Conservation (phyloP, 92 coral and sea anemone genomes). For the Epizoanthus scotinus region DNA sequence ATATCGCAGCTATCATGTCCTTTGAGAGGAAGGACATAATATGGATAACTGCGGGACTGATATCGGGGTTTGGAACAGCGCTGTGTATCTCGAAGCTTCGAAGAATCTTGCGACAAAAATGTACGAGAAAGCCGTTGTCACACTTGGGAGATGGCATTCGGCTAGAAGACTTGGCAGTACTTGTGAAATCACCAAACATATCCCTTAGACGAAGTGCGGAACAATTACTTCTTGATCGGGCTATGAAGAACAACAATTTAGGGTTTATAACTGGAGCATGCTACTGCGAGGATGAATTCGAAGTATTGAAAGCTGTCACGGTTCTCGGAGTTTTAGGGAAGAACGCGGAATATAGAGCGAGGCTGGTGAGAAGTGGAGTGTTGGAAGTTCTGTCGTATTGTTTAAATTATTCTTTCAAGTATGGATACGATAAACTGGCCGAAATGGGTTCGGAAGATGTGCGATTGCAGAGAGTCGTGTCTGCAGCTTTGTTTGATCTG, state of each 20-base stretch:
- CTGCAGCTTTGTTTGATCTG: conserved; percentile 82
- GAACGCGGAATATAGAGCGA: conserved; percentile 57
- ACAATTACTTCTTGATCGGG: conserved; percentile 77
- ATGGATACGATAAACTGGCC: conserved; percentile 65
- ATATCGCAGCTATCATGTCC: conserved; percentile 49
- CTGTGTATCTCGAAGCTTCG: conserved; percentile 74
- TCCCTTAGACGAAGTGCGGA: conserved; percentile 82
- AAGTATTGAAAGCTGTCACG: conserved; percentile 81
- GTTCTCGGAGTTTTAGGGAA: conserved; percentile 80
- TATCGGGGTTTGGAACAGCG: conserved; percentile 86
- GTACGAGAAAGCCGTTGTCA: conserved; percentile 73
- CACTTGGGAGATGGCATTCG: conserved; percentile 74
- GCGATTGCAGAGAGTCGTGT: conserved; percentile 69
- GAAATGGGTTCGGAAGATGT: conserved; percentile 64
- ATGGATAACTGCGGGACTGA: conserved; percentile 73
- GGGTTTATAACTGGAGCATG: conserved; percentile 72
- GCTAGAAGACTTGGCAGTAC: conserved; percentile 71
- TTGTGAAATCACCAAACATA: conserved; percentile 81
- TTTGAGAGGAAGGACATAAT: conserved; percentile 59
- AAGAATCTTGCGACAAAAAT: conserved; percentile 71
- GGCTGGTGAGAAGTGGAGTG: conserved; percentile 64
- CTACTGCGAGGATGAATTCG: conserved; percentile 63
- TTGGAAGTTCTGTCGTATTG: conserved; percentile 76
- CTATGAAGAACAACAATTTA: conserved; percentile 70
- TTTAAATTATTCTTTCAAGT: conserved; percentile 68